Evolutionary conservation across 2,888 invertebrate species (phyloP), one percentile per base, ranked within the genome.

Genomic region (Rutpela maculata): DNA sequence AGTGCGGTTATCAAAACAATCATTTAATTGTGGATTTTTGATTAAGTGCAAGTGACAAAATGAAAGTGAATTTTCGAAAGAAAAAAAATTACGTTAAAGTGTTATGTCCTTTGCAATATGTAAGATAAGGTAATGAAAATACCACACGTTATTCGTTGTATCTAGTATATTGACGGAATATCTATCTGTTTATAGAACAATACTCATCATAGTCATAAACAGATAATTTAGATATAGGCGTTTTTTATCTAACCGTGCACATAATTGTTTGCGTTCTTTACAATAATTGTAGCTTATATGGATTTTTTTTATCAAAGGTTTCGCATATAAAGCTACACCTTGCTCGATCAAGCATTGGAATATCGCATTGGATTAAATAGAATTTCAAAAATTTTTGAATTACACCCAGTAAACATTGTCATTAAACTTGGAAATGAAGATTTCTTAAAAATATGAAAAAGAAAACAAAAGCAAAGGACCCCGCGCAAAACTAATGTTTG

Each of bases 1-100:
- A 69, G 59, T 57, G 55, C 56, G 26, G 35, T 69, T 69, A 35
- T 57, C 69, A 57, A 59, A 69, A 69, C 57, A 56, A 56, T 69
- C 9, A 59, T 59, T 69, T 38, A 31, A 18, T 35, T 19, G 68
- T 57, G 57, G 7, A 50, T 50, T 50, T 50, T 50, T 69, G 57
- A 35, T 68, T 31, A 56, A 19, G 38, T 31, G 50, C 19, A 38
- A 65, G 68, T 68, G 69, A 43, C 22, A 65, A 43, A 43, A 65
- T 65, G 65, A 65, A 38, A 65, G 65, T 65, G 43, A 18, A 22
- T 65, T 65, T 65, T 50, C 18, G 22, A n/a, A 18, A 43, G 18
- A 43, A 38, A 38, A 38, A 26, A 17, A 65, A 50, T 43, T 65
- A 65, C 15, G 15, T 43, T 65, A 15, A 22, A 43, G 65, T 65